phyloP scores from a whole-genome alignment of 2,888 invertebrate species.

The Aphodius granarius region DNA sequence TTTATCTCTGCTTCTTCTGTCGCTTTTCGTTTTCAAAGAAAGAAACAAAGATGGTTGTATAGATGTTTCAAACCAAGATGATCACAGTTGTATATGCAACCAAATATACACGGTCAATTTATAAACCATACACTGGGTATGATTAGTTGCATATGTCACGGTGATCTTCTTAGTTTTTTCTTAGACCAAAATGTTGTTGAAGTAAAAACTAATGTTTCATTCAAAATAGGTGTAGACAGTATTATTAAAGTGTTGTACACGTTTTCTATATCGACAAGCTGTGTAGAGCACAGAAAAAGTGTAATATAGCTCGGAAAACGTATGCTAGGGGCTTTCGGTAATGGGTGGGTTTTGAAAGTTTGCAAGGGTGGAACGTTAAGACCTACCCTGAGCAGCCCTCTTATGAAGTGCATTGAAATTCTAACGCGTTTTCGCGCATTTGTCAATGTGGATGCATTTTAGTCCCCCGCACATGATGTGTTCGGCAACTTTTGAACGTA shows the following conservation, averaged over 20 bases:
- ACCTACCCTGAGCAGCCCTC: neutral
- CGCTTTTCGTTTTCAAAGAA: neutral
- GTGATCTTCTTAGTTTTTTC: too few species aligned
- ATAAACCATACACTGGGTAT: too few species aligned
- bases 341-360: neutral
- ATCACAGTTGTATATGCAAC: too few species aligned
- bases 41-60: neutral
- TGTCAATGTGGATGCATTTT: slow-evolving; percentile 21
- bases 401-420: slow-evolving; percentile 23
- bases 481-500: neutral
- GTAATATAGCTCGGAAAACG: too few species aligned
- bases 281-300: neutral
- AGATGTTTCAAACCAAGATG: too few species aligned
- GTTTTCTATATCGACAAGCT: neutral
- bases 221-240: too few species aligned
- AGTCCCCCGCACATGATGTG: neutral
- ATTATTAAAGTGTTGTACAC: too few species aligned
- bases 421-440: slow-evolving; percentile 18
- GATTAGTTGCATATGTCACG: too few species aligned
- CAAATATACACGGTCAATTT: too few species aligned
- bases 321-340: neutral
- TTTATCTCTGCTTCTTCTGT: neutral
- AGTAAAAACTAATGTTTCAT: too few species aligned
- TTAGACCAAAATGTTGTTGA: too few species aligned
- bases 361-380: neutral